phyloP scores from a whole-genome alignment of 2,113 vertebrate species.

The Aleadryas rufinucha region DNA sequence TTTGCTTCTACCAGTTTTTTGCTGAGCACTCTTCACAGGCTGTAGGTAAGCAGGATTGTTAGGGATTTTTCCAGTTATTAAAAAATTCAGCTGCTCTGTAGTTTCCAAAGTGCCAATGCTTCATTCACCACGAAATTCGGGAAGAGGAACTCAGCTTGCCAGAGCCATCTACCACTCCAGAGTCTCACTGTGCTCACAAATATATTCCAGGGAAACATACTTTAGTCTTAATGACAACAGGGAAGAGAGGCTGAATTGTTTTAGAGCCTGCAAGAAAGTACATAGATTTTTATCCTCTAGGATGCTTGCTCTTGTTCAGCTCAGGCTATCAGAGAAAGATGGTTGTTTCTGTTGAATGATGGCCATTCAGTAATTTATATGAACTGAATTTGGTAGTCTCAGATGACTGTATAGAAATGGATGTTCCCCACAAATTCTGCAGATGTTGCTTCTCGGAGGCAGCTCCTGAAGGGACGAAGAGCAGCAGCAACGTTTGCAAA shows the following conservation, averaged over 20 bases:
- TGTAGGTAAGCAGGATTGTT: not conserved
- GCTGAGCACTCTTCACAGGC: not conserved
- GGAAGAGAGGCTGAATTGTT: not conserved
- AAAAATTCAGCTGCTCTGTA: not conserved
- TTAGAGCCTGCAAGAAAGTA: not conserved
- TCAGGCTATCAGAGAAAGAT: not conserved
- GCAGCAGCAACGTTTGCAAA: not conserved
- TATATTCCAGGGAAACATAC: not conserved
- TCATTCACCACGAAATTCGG: not conserved
- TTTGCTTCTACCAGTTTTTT: not conserved
- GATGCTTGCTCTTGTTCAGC: not conserved
- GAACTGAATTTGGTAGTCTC: not conserved
- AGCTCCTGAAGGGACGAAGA: not conserved
- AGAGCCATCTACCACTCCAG: not conserved
- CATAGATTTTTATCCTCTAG: not conserved
- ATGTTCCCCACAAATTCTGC: not conserved
- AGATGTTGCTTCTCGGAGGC: not conserved
- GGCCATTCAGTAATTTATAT: not conserved
- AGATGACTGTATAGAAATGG: not conserved
- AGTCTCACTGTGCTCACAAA: not conserved
- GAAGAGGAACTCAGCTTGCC: not conserved
- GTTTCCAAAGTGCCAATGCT: not conserved
- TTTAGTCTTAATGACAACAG: not conserved
- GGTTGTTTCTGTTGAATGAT: not conserved
- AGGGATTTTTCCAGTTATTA: not conserved